A percentile compares a stretch with the other conserved stretches of the same genome.
These are phyloP conservation scores for Camponotus fellah DNA, from an alignment of 2,888 invertebrate species.

Conservation along the genomic window DNA sequence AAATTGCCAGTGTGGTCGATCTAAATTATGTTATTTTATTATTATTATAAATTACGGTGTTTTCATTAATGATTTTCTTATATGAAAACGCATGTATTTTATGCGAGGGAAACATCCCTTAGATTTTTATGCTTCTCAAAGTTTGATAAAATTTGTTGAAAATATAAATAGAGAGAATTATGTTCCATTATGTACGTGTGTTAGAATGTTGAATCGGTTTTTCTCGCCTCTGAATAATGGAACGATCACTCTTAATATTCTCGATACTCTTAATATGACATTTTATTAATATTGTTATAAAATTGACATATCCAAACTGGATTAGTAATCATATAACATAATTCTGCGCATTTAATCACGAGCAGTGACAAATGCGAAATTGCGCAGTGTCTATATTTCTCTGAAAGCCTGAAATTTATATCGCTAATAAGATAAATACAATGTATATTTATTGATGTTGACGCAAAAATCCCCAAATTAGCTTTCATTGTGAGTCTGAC, in stretches of 20 bases:
- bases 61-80: neutral
- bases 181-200: neutral
- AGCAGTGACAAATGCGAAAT: constrained; percentile 1
- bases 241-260: constrained; percentile 24
- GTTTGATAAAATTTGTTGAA: neutral
- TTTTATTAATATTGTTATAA: constrained; percentile 25
- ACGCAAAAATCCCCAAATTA: constrained; percentile 31
- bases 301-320: constrained; percentile 23
- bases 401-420: constrained; percentile 28
- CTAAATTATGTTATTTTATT: too few relatives aligned
- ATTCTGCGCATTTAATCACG: constrained; percentile 20
- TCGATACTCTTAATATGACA: neutral
- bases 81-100: neutral
- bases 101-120: neutral
- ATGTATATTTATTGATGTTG: neutral
- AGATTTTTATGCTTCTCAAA: neutral
- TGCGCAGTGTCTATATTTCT: constrained; percentile 10
- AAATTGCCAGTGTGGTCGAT: too few relatives aligned
- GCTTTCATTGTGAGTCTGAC: neutral
- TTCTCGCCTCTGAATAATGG: neutral
- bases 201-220: neutral
- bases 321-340: constrained; percentile 7
- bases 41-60: neutral
- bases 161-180: neutral
- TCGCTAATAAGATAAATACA: constrained; percentile 36